Evolutionary conservation across 2,888 invertebrate species (phyloP), one percentile per base, ranked within the genome.

Genomic region (Nephrocerus scutellatus): DNA sequence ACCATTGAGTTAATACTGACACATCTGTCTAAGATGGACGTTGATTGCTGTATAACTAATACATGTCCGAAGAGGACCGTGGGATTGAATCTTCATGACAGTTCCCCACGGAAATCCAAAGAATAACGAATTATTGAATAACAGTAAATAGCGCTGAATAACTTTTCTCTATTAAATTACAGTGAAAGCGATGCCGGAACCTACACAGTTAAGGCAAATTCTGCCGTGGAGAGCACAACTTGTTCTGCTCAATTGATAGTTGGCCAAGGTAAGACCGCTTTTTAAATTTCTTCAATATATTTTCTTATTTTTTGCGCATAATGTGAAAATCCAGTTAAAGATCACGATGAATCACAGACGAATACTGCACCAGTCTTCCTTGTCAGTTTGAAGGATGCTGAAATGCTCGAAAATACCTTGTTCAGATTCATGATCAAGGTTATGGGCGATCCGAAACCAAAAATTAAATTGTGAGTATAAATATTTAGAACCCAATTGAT

Each of bases 181-280:
- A 71, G 74, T 44, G 77, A 82, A 53, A 78, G 76, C 19, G 95
- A 95, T 67, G 76, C 81, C n/a, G 93, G 91, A 32, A 76, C 88
- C 28, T 96, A 96, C 66, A 88, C 89, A 1, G 89, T 90, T 30
- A 79, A 87, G 47, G 92, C 92, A 14, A 80, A 82, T 41, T 89
- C 90, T 59, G 72, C 74, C 18, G 77, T 80, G 41, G 89, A 91
- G 44, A 84, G 83, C 54, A 74, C 85, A 29, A 81, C 84, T 43
- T 87, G 89, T 65, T 88, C 90, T 25, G 88, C 90, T 43, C 87
- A 88, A 69, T 77, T 92, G 55, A 77, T 85, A 49, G 89, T 92
- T 50, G 82, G 85, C 57, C 79, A 85, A 74, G 72, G 90, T 90
- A 73, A 80, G 80, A 70, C 10, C 14, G 29, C 7, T 19, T 9